Conservation (phyloP, 1,140 invertebrate species). For the Phocides pigmalion region DNA sequence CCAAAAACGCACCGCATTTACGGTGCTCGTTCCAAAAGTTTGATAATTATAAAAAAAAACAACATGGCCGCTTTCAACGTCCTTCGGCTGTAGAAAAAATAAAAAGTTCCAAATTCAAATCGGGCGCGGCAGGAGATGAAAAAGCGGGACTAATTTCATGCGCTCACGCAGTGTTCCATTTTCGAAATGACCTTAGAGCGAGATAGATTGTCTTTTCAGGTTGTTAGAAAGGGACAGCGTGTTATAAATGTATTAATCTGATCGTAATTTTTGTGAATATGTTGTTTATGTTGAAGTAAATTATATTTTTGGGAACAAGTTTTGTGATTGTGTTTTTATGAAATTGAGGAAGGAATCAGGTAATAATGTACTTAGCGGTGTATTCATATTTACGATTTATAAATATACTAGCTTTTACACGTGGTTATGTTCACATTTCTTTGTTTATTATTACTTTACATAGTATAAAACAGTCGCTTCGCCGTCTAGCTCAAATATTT, state of each 20-base stretch:
- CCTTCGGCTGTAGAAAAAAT: slow-evolving; percentile 57
- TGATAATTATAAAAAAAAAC: slow-evolving; percentile 73
- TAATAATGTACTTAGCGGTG: slow-evolving; percentile 16
- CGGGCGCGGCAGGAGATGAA: slow-evolving; percentile 72
- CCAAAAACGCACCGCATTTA: slow-evolving; percentile 47
- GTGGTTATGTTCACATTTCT: too few relatives aligned
- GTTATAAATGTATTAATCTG: slow-evolving; percentile 80
- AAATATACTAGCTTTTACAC: too few relatives aligned
- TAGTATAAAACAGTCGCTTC: too few relatives aligned
- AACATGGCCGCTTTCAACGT: slow-evolving; percentile 70
- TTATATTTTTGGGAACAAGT: slow-evolving; percentile 45
- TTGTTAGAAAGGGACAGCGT: slow-evolving; percentile 47
- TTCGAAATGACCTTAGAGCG: slow-evolving; percentile 69
- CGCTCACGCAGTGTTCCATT: slow-evolving; percentile 75
- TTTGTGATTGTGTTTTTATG: slow-evolving; percentile 11
- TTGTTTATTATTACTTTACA: too few relatives aligned
- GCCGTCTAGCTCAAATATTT: too few relatives aligned
- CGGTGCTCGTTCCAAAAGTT: slow-evolving; percentile 58
- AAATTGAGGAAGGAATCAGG: neutral
- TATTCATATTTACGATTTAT: neutral
- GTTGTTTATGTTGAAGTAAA: slow-evolving; percentile 64
- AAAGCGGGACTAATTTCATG: slow-evolving; percentile 79
- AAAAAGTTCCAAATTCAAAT: slow-evolving; percentile 76
- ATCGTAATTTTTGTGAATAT: slow-evolving; percentile 73
- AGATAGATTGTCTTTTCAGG: slow-evolving; percentile 29